A percentile compares a stretch with the other conserved stretches of the same genome.
These are phyloP conservation scores for Myotis brandtii DNA, from an alignment of 2,113 vertebrate genomes.

Conservation along the genomic window DNA sequence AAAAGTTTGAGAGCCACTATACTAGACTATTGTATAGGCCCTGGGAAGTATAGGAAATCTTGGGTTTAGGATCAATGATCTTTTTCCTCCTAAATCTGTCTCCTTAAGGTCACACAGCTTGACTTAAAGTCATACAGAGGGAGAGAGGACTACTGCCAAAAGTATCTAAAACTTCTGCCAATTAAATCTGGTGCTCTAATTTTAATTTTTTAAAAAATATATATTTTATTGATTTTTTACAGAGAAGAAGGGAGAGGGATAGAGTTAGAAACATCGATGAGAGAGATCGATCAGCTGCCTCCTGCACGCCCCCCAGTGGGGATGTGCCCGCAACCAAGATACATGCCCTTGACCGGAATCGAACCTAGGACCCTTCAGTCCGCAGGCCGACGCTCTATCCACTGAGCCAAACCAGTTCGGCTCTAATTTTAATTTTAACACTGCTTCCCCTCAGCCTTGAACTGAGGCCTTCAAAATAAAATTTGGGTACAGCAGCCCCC, in stretches of 20 bases:
- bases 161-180: conserved; percentile 48
- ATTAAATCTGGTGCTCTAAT: conserved; percentile 55
- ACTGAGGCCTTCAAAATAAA: conserved; percentile 71
- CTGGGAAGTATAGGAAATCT: neutral
- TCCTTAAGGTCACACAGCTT: neutral
- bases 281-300: no score
- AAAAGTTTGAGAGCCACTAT: neutral
- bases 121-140: conserved; percentile 4
- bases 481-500: neutral
- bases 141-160: neutral
- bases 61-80: neutral
- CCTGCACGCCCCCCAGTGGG: no score
- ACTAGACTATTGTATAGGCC: neutral
- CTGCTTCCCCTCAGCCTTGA: neutral
- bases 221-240: no score
- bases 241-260: no score
- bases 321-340: no score
- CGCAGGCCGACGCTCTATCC: no score
- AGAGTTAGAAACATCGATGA: no score
- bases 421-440: conserved; percentile 67
- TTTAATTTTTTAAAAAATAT: conserved; percentile 40
- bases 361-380: no score
- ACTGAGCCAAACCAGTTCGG: no score
- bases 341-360: no score
- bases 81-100: neutral